Evolutionary conservation across 2,888 invertebrate species (phyloP), one percentile per base, ranked within the genome.

Genomic region (Acheta domesticus): DNA sequence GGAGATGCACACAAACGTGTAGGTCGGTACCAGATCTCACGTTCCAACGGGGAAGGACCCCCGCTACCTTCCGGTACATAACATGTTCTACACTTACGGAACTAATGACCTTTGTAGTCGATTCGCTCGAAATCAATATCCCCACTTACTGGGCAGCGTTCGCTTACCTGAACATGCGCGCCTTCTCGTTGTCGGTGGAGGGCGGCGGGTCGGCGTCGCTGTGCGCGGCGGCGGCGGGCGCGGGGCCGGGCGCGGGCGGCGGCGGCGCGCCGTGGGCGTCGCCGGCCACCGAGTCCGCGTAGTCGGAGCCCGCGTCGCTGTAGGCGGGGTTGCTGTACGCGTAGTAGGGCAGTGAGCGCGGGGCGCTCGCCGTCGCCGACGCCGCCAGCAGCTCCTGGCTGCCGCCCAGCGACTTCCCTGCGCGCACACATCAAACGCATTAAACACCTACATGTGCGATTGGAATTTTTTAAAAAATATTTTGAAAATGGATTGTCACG

Each of bases 81-180:
- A 0, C 36, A 8, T 3, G 23, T 8, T 36, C 36, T 36, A 8
- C 36, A 36, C 5, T 36, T 36, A 23, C 23, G 5, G 8, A 8
- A 8, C 36, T 4, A 0, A 36, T 36, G 36, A 36, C 8, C 5
- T 36, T 8, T 8, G 36, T 36, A 8, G 36, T 36, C 23, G 23
- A 23, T 3, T 2, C 23, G 2, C 23, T 3, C 23, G 23, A 23
- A 23, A 23, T 23, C 23, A 23, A 23, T 23, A 23, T 23, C 23
- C 23, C 23, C 23, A 23, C 3, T 1, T 0, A 23, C 36, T 36
- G 8, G 36, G 0, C 36, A 8, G 1, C 36, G 36, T 8, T 36
- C 8, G 36, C 83, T 83, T 82, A 86, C 86, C 84, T 86, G 84
- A 87, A 86, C 84, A 86, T 85, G 76, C 84, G 84, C 81, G 84